These are phyloP conservation scores for Drosophila sechellia DNA, from an alignment of 1,140 invertebrate species.

Conservation along the genomic window DNA sequence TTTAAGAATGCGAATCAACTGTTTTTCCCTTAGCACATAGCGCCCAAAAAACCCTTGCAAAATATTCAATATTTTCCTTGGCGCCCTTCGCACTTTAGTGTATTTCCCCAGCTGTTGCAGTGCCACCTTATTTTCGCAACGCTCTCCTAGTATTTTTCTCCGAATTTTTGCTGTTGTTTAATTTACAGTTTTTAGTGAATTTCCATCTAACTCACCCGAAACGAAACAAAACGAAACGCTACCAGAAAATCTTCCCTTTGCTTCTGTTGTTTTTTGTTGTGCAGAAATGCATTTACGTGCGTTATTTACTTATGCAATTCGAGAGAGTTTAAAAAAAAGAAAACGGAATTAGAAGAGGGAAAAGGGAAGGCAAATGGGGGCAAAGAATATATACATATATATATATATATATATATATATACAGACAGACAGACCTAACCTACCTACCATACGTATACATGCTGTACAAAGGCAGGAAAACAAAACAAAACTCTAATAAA, in stretches of 20 bases:
- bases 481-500: slow-evolving; percentile 73
- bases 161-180: slow-evolving; percentile 49
- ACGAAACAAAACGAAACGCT: background rate
- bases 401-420: background rate
- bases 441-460: background rate
- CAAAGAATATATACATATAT: background rate
- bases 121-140: slow-evolving; percentile 24
- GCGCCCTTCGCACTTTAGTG: background rate
- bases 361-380: background rate
- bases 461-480: slow-evolving; percentile 22
- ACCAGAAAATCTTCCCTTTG: slow-evolving; percentile 26
- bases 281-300: slow-evolving; percentile 74
- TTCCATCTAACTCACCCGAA: slow-evolving; percentile 17
- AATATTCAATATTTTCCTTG: background rate
- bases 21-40: no score
- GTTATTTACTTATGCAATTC: slow-evolving; percentile 76
- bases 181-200: slow-evolving; percentile 56
- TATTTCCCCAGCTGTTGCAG: slow-evolving; percentile 16
- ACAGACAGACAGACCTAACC: background rate
- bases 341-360: background rate
- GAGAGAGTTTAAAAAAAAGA: slow-evolving; percentile 24
- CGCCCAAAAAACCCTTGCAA: no score
- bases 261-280: slow-evolving; percentile 24
- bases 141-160: slow-evolving; percentile 8
- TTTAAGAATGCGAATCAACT: no score